Base-by-base conservation (phyloP, 2,888 invertebrate species). In the Sphaerophoria taeniata region DNA sequence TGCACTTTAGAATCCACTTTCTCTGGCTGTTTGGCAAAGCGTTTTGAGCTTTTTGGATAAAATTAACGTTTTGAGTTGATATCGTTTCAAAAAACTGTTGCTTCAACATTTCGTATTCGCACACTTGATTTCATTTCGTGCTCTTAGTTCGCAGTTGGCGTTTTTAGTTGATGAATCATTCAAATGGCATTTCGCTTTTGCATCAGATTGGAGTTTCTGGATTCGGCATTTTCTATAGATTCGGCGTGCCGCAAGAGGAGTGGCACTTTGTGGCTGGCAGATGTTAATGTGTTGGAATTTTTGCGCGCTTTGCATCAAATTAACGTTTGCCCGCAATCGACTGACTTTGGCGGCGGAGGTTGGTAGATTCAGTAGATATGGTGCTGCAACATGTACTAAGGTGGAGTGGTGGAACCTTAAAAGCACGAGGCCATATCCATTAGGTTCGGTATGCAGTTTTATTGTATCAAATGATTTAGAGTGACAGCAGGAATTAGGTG, bases 391-490 rank as follows among this genome's bases (percentile, higher is more conserved):
- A 53, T 31, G 43, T 39, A 39, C 24, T 67, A 16, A 51, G 31
- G 16, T 67, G 67, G 36, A 51, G 65, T 51, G 51, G 49, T 16
- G 43, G 43, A 11, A 43, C 11, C 11, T 43, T 11, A 9, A 9
- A 12, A 7, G 3, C 24, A 24, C 71, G 77, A 82, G 76, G 81
- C 58, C 81, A 71, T 58, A 60, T 65, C 60, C 71, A 81, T 81
- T 76, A 76, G 60, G 65, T 60, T 71, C 47, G 76, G 76, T 76
- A 81, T 81, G 76, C 81, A 58, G 60, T 81, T 81, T 60, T 60
- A 53, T 71, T 76, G 49, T 72, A 71, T 53, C 60, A 53, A 81
- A 71, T 81, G 67, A 81, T 71, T 81, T 47, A 47, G 51, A 74
- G 74, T 74, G 79, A 51, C 72, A 67, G 67, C 67, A 67, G 67